Percentiles rank a stretch among this genome's conserved stretches.
These are phyloP conservation scores for Cisticola juncidis DNA, from an alignment of 2,113 vertebrate species.

Conservation along the genomic window DNA sequence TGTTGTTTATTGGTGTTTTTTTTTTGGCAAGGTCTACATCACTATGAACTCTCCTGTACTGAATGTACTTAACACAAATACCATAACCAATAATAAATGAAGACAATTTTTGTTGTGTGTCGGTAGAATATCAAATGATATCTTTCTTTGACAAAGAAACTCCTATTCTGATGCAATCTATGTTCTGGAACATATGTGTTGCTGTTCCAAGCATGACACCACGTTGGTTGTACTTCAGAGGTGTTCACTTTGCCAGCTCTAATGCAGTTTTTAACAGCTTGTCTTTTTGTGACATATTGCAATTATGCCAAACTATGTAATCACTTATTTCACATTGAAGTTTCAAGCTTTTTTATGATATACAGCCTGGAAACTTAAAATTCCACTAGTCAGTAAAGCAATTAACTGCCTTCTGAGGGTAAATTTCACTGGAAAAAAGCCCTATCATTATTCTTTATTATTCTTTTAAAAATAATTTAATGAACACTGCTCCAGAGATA, in stretches of 20 bases:
- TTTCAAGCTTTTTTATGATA: slow-evolving; percentile 57
- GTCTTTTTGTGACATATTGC: slow-evolving; percentile 70
- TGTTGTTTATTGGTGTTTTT: too few species aligned
- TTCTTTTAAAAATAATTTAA: not conserved
- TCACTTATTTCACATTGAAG: slow-evolving; percentile 62
- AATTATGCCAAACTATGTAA: slow-evolving; percentile 71
- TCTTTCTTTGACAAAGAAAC: slow-evolving; percentile 42
- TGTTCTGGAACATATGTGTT: slow-evolving; percentile 68
- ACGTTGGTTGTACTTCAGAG: slow-evolving; percentile 66
- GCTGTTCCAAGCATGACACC: slow-evolving; percentile 65
- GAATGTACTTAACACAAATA: not conserved
- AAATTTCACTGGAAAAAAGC: slow-evolving; percentile 9
- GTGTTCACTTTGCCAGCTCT: slow-evolving; percentile 69
- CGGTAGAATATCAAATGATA: not conserved
- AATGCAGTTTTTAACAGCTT: slow-evolving; percentile 68
- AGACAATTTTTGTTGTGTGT: not conserved
- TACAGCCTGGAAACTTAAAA: slow-evolving; percentile 40
- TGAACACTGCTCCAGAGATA: not conserved
- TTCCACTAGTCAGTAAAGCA: slow-evolving; percentile 25
- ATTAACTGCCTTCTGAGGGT: slow-evolving; percentile 51
- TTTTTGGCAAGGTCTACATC: not conserved
- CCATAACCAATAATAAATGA: not conserved
- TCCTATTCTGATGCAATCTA: slow-evolving; percentile 48
- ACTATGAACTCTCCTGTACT: not conserved
- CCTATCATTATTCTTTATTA: not conserved